Evolutionary conservation across 2,113 vertebrate species (phyloP).

Genomic region (Formicarius rufipectus): DNA sequence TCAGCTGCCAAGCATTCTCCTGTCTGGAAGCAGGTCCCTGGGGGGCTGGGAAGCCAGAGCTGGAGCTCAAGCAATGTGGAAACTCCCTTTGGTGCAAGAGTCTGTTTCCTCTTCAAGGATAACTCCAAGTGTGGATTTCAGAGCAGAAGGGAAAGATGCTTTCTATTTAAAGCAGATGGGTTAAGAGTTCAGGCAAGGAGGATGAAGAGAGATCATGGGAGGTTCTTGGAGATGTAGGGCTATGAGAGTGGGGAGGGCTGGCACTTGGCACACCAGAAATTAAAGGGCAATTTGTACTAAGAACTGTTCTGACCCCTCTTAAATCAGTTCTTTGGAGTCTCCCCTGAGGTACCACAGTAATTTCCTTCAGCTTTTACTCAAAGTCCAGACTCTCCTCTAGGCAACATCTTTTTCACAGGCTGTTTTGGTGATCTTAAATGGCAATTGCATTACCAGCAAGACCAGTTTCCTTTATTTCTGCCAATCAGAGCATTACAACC

Average conservation of each 20-base stretch:
- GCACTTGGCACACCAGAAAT: not conserved
- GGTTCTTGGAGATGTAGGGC: not conserved
- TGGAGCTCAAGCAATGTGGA: not conserved
- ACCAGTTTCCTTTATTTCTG: not conserved
- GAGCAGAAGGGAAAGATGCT: not conserved
- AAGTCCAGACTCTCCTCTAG: constrained; percentile 4
- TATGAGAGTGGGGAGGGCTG: not conserved
- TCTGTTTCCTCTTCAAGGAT: not conserved
- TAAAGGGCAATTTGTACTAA: not conserved
- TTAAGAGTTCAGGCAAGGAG: not conserved
- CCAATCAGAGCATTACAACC: not conserved
- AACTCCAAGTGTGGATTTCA: not conserved
- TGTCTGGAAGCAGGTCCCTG: not conserved
- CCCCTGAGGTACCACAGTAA: constrained; percentile 8
- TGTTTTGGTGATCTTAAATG: not conserved
- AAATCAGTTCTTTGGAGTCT: not conserved
- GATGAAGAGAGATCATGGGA: not conserved
- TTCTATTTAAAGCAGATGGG: not conserved
- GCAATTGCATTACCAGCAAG: not conserved
- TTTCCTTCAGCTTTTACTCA: constrained; percentile 34
- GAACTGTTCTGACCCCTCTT: not conserved
- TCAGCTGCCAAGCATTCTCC: not conserved
- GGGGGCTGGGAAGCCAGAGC: not conserved
- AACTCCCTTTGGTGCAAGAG: not conserved
- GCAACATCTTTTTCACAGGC: not conserved